Base-by-base conservation (phyloP, 1,140 invertebrate species). In the Campoletis sonorensis region DNA sequence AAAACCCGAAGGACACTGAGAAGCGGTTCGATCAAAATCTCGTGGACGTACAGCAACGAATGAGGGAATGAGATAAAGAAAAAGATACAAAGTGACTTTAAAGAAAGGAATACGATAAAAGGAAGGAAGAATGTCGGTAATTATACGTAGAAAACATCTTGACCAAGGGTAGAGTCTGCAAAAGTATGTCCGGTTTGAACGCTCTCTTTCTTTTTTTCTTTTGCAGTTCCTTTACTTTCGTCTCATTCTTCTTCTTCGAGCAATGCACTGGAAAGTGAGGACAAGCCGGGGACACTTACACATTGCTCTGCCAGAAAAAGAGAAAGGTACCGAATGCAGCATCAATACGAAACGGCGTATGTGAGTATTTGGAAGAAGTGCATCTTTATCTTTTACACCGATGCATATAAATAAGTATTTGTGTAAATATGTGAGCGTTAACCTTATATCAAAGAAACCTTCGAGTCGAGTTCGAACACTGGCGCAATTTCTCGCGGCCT, bases 1-100 rank as follows among this genome's bases (percentile, higher is more conserved):
- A 26, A 68, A 23, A 67, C 10, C 61, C 61, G 76, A 82, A 82
- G 81, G 81, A 73, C 81, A 40, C 58, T 70, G 73, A 76, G 81
- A 82, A 82, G 81, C 76, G 70, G 73, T 64, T 79, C 51, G 67
- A 82, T 82, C 76, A 54, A 54, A 49, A 75, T 58, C 72, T 75
- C 49, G 23, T 27, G 26, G 11, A 23, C 30, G n/a, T 21, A 64
- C 58, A 5, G 16, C 21, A 10, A 64, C 21, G 11, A 64, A 10
- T 7, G 30, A 70, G 15, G 58, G 27, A 37, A 37, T 3, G 27
- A 40, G 27, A 77, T n/a, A 13, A 27, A 0, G 8, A 58, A 54
- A 27, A 15, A 16, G 45, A 26, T 30, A 75, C 54, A 75, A 54
- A 75, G 26, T 16, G 16, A n/a, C 8, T 45, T 72, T 27, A 3